Conservation (phyloP, 1,140 invertebrate species). For the Macrobrachium nipponense region DNA sequence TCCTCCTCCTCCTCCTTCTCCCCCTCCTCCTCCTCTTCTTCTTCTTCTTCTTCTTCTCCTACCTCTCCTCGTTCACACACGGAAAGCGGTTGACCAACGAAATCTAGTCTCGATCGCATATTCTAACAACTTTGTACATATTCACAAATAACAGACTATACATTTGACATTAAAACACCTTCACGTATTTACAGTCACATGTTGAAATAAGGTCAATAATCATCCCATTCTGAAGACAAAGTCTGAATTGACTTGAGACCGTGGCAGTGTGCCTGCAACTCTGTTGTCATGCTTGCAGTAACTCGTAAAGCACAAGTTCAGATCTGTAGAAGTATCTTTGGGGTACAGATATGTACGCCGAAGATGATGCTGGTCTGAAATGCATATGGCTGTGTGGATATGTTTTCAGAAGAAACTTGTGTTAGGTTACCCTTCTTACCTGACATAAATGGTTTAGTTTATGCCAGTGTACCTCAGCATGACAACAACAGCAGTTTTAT, state of each 20-base stretch:
- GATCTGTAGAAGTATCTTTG: not conserved
- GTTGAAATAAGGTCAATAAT: not conserved
- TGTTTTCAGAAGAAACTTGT: not conserved
- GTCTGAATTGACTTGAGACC: conserved; percentile 13
- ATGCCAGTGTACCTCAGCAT: not conserved
- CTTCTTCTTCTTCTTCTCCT: no score
- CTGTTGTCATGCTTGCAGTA: not conserved
- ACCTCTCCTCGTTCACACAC: no score
- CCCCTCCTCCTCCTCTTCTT: no score
- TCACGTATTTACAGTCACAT: not conserved
- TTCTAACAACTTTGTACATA: no score
- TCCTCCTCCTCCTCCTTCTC: no score
- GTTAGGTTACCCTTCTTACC: not conserved
- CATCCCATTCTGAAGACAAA: conserved; percentile 7
- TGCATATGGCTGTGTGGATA: no score
- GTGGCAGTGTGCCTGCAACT: conserved; percentile 2
- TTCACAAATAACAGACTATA: no score
- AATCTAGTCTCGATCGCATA: no score
- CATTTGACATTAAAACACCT: no score
- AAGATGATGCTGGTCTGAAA: not conserved
- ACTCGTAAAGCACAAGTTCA: not conserved
- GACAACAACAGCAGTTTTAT: conserved; percentile 5
- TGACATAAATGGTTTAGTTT: not conserved
- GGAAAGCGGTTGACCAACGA: no score
- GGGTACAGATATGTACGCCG: not conserved